Conservation (phyloP, 2,113 vertebrate species). For the Ceuthmochares aereus region DNA sequence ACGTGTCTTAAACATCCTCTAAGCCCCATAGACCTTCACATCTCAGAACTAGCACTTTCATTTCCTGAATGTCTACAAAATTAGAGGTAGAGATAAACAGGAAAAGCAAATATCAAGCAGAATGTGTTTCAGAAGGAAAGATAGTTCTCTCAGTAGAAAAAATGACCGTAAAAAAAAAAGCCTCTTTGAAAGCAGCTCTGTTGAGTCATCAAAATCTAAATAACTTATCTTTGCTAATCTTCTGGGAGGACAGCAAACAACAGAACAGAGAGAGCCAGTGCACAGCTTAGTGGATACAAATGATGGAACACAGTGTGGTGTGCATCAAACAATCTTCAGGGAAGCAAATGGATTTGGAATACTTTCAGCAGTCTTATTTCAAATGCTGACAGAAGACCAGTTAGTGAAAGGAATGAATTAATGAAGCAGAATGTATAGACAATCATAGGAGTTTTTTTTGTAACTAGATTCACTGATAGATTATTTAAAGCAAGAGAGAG, state of each 20-base stretch:
- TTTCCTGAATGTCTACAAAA: neutral
- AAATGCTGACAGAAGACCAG: neutral
- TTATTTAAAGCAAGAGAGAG: neutral
- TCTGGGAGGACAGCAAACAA: neutral
- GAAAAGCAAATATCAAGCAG: neutral
- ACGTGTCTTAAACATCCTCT: neutral
- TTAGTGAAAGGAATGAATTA: constrained; percentile 10
- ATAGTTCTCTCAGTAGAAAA: neutral
- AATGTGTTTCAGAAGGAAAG: neutral
- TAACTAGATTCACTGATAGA: neutral
- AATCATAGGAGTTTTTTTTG: neutral
- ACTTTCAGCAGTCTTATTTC: constrained; percentile 36
- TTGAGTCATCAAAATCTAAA: neutral
- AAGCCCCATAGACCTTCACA: neutral
- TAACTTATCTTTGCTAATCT: constrained; percentile 19
- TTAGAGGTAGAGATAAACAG: neutral
- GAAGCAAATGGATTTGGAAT: neutral
- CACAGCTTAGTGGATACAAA: constrained; percentile 7
- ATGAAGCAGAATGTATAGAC: neutral
- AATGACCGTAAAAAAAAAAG: neutral
- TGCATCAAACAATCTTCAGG: constrained; percentile 8
- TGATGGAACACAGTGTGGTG: neutral
- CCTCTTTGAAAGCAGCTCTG: neutral
- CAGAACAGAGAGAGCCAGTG: neutral
- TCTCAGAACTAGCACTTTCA: neutral